These are phyloP conservation scores for Prunella strophiata DNA, from an alignment of 2,797 vertebrate genomes.

Conservation along the genomic window DNA sequence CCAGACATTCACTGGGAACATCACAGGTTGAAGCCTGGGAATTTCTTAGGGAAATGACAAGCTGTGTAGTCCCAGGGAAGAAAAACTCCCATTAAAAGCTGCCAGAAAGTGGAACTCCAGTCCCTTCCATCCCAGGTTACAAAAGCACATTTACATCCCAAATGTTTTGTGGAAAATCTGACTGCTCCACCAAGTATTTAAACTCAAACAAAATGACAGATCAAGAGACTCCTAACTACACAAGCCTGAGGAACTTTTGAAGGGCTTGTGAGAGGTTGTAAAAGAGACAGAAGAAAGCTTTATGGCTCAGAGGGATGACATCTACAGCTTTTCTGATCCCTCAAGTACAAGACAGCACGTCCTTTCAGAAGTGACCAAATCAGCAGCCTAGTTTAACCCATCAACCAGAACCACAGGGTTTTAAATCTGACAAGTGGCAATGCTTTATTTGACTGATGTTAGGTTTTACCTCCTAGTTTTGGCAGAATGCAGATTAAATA, in stretches of 20 bases:
- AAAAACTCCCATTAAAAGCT: neutral
- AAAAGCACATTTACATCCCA: neutral
- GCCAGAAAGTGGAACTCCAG: neutral
- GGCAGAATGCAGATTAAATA: slow-evolving; percentile 2
- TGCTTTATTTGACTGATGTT: neutral
- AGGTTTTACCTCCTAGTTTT: neutral
- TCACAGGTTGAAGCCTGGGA: neutral
- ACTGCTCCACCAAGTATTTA: neutral
- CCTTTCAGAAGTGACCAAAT: slow-evolving; percentile 8
- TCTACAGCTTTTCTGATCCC: neutral
- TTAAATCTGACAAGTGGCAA: neutral
- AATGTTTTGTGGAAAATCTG: neutral
- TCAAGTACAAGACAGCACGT: neutral
- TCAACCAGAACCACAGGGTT: neutral
- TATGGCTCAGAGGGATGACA: neutral
- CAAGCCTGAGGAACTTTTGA: neutral
- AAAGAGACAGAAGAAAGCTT: neutral
- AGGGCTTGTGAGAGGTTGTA: neutral
- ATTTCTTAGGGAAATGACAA: neutral
- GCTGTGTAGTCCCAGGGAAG: neutral
- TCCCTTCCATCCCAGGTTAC: neutral
- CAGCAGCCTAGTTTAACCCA: neutral
- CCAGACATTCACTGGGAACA: neutral
- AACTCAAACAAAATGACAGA: neutral
- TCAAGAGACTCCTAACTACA: neutral